Percentiles rank a stretch among this genome's conserved stretches.
These are phyloP conservation scores for Diuraphis noxia DNA, from an alignment of 1,140 invertebrate genomes.

Conservation along the genomic window DNA sequence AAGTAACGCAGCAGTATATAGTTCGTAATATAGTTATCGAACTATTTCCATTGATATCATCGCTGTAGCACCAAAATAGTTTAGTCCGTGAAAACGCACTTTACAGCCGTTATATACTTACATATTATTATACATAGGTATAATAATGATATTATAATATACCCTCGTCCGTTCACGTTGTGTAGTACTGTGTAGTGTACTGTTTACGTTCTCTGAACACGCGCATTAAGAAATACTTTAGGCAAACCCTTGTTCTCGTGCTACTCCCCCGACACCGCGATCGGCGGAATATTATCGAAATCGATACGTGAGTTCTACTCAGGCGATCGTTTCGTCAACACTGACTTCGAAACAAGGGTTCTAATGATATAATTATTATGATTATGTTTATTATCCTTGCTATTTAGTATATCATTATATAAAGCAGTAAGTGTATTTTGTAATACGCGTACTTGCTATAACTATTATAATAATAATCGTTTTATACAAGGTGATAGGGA, in stretches of 20 bases:
- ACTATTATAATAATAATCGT: not conserved
- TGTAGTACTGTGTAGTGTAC: not conserved
- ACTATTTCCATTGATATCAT: constrained; percentile 9
- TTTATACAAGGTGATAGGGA: not conserved
- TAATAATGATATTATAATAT: constrained; percentile 2
- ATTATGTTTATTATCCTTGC: not conserved
- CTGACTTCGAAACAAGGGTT: not conserved
- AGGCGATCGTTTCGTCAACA: not conserved
- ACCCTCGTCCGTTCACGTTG: not conserved
- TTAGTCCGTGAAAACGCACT: not conserved
- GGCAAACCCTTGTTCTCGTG: not conserved
- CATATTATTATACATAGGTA: not conserved
- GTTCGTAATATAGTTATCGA: not conserved
- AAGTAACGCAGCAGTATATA: not conserved
- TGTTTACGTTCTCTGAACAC: not conserved
- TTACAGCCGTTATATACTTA: not conserved
- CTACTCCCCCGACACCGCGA: not conserved
- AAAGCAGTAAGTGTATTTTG: not conserved
- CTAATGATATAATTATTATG: not conserved
- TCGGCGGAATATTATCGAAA: not conserved
- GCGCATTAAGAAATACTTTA: not conserved
- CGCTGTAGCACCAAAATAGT: not conserved
- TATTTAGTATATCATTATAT: not conserved
- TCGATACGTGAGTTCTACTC: not conserved
- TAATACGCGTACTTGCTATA: not conserved